Percentiles rank a stretch among this genome's conserved stretches.
Evolutionary conservation across 2,888 invertebrate species (phyloP).

Genomic region (Apomyelois bistriatella): DNA sequence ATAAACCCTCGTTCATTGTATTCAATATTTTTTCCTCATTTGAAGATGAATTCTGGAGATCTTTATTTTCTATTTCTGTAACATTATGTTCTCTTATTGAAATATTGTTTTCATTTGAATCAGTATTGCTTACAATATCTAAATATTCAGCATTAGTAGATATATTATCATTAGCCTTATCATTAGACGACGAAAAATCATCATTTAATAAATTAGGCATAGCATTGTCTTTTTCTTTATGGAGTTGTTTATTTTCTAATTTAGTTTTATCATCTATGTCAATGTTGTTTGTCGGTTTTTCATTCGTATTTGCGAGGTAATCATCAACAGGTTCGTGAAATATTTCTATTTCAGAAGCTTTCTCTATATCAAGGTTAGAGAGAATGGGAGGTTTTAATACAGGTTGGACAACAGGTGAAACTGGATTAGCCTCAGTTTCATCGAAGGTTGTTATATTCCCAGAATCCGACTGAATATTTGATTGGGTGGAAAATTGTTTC

Average conservation of each 20-base stretch:
- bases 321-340: constrained; percentile 24
- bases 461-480: neutral
- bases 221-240: neutral
- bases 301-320: constrained; percentile 7
- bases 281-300: neutral
- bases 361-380: constrained; percentile 30
- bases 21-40: neutral
- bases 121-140: neutral
- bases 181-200: neutral
- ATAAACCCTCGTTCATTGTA: neutral
- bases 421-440: constrained; percentile 6
- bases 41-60: neutral
- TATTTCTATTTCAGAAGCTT: constrained; percentile 39
- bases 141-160: neutral
- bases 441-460: neutral
- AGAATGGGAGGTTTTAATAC: constrained; percentile 25
- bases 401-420: constrained; percentile 10
- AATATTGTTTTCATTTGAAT: neutral
- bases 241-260: neutral
- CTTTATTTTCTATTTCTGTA: neutral
- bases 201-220: too few relatives aligned
- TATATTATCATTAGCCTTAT: neutral
- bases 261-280: neutral
- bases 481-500: neutral
- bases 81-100: neutral